phyloP scores from a whole-genome alignment of 2,797 vertebrate genomes.

The Ambastaia sidthimunki region DNA sequence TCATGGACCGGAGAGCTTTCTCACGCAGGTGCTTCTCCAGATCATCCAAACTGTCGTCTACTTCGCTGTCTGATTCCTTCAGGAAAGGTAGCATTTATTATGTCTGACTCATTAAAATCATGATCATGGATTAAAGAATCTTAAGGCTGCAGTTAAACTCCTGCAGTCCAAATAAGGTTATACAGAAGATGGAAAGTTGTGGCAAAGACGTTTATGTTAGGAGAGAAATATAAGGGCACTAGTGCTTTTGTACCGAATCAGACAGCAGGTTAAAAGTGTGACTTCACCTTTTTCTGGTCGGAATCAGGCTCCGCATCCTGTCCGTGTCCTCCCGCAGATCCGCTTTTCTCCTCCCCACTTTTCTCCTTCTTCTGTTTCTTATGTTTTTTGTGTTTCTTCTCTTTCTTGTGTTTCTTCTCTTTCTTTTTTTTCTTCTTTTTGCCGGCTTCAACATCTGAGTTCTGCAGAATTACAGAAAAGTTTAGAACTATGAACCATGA shows the following conservation, averaged over 20 bases:
- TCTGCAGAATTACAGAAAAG: constrained; percentile 74
- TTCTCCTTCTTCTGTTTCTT: constrained; percentile 99
- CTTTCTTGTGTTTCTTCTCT: constrained; percentile 99
- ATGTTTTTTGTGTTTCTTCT: constrained; percentile 99
- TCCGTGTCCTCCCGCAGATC: constrained; percentile 35
- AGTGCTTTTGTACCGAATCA: background rate
- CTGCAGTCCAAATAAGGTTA: background rate
- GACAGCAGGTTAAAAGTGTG: constrained; percentile 34
- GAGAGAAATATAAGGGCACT: background rate
- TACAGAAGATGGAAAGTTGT: too few species aligned
- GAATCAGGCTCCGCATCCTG: constrained; percentile 79
- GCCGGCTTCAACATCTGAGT: constrained; percentile 90
- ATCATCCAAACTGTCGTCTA: constrained; percentile 94
- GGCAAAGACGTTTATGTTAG: too few species aligned
- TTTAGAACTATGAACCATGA: background rate
- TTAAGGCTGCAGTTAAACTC: background rate
- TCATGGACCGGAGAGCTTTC: constrained; percentile 97
- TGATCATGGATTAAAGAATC: background rate
- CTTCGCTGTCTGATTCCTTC: constrained; percentile 96
- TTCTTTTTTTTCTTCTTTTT: constrained; percentile 99
- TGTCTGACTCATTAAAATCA: constrained; percentile 33
- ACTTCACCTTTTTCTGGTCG: constrained; percentile 88
- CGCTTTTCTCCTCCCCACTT: constrained; percentile 84
- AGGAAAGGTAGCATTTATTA: constrained; percentile 66
- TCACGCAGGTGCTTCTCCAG: constrained; percentile 96